Base-by-base conservation (phyloP, 1,140 invertebrate genomes). In the Eubasilissa regina region DNA sequence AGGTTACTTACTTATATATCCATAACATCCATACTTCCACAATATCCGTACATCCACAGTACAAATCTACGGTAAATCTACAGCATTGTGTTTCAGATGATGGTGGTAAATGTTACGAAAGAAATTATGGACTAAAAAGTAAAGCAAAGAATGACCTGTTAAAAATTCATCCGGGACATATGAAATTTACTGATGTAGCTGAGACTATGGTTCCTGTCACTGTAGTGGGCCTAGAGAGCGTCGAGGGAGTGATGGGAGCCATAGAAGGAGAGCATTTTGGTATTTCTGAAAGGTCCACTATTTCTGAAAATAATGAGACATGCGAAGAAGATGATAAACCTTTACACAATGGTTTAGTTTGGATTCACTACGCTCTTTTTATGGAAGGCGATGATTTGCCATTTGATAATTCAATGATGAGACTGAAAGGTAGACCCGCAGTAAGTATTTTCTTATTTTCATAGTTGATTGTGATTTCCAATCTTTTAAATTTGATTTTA, bases 311-410 rank as follows among this genome's bases (percentile, higher is more conserved):
- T 1, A 11, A 19, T 21, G 15, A 62, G n/a, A 51, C 9, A 15
- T 35, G 25, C n/a, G 17, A 62, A 21, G 6, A 3, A 3, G 13
- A 19, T 4, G 3, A 10, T 6, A 10, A 51, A 8, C 66, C 66
- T 9, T 21, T 70, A 13, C 15, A 15, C 17, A 70, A 70, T 17
- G 48, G 66, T 10, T 25, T 70, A 15, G 66, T 51, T 17, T 70
- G 44, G 44, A 25, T 70, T 9, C 66, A 70, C 66, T 70, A 70
- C 11, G 66, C 66, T 3, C 47, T 70, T 15, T 70, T 70, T 12
- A 10, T 70, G 15, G 66, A 70, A 21, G 66, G 66, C 47, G 9
- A 70, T 17, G 47, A 15, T 51, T 13, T 48, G 13, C 66, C 66
- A 3, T 70, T 70, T 48, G 66, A 70, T 15, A 70, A 48, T 8